A percentile compares a stretch with the other conserved stretches of the same genome.
These are phyloP conservation scores for Eretmochelys imbricata DNA, from an alignment of 2,113 vertebrate species.

Conservation along the genomic window DNA sequence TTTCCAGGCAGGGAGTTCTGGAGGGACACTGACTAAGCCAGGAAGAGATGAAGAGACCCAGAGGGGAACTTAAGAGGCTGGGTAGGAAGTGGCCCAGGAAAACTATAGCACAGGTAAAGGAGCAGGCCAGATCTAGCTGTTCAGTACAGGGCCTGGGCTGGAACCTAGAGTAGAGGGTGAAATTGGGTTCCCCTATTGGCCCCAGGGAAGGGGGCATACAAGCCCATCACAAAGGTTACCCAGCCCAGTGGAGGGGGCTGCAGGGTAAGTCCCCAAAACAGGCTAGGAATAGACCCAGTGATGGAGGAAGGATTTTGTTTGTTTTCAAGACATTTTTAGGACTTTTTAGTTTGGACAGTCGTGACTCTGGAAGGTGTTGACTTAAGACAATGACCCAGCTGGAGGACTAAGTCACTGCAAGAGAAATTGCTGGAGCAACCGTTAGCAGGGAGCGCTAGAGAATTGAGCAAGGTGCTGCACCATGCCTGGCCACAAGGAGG, in stretches of 20 bases:
- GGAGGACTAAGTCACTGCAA: not conserved
- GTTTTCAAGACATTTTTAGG: not conserved
- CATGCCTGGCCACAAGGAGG: not conserved
- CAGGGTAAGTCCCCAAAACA: not conserved
- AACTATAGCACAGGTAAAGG: too few relatives aligned
- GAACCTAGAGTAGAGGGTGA: too few relatives aligned
- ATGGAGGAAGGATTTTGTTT: not conserved
- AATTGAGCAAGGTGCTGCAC: not conserved
- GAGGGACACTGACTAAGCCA: not conserved
- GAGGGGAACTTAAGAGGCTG: not conserved
- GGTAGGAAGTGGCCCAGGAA: not conserved
- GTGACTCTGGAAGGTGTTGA: too few relatives aligned
- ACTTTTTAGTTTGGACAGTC: too few relatives aligned
- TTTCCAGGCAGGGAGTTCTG: not conserved
- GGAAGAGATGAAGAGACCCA: not conserved
- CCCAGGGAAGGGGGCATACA: too few relatives aligned
- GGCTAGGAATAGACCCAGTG: not conserved
- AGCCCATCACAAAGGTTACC: too few relatives aligned
- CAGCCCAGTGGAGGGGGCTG: too few relatives aligned
- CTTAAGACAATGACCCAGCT: too few relatives aligned
- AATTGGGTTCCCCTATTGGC: too few relatives aligned
- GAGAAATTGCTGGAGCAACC: not conserved
- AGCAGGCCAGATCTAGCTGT: too few relatives aligned
- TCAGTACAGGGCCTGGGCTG: too few relatives aligned
- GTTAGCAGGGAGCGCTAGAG: not conserved